Base-by-base conservation (phyloP, 1,140 invertebrate species). In the Neotoxoptera formosana region DNA sequence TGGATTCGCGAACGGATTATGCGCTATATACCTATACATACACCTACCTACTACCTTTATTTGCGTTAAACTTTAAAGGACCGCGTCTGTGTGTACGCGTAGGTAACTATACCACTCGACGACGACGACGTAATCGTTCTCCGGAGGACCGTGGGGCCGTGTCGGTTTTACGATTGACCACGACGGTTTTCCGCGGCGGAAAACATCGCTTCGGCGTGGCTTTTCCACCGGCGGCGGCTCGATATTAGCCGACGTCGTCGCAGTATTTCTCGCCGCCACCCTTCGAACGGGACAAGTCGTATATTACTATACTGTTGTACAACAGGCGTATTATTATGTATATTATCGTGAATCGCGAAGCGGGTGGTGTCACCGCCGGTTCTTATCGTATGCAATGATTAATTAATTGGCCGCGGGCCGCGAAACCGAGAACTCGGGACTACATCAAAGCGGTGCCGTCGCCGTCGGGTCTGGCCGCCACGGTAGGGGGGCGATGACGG, bases 11-110 rank as follows among this genome's bases (percentile, higher is more conserved):
- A 45, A 30, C 84, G 30, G 84, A 87, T 87, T 87, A 20, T 23
- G 60, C 30, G n/a, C 4, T n/a, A 76, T n/a, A 76, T n/a, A n/a
- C 17, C 23, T 8, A 60, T 30, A 60, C 11, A 60, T 60, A 30
- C 2, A 36, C 20, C 4, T 41, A 41, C 41, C 41, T 41, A 25
- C 36, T 17, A n/a, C 84, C 41, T 87, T 30, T 87, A 87, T 87
- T 47, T 87, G 41, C 84, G 84, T 87, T 87, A 48, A 87, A 87
- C 84, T 45, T 87, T 87, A 87, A 87, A 87, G 45, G 41, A 30
- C 23, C 25, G n/a, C 30, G 7, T 23, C 7, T 41, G 9, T 7
- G 6, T 23, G 8, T 60, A 3, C 14, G 11, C 9, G 11, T 7
- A 76, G n/a, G 60, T n/a, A 8, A 60, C 30, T n/a, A 76, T 34